Evolutionary conservation across 2,888 invertebrate species (phyloP).

Genomic region (Tanytarsus gracilentus): DNA sequence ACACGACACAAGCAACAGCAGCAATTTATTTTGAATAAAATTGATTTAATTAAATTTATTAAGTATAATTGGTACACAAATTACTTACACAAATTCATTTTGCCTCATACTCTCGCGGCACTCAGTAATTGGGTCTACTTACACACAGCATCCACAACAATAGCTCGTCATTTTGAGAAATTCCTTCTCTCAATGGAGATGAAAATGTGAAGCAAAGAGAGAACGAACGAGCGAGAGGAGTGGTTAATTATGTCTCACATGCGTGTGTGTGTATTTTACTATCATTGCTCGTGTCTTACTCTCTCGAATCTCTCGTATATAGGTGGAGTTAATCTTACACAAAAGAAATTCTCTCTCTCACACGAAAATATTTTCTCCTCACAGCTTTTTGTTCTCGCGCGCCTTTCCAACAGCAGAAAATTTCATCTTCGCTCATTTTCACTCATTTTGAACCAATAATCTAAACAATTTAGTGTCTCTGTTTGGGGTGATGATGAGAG

Average conservation of each 20-base stretch:
- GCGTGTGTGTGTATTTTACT: background rate
- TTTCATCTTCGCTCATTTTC: background rate
- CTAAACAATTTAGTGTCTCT: constrained; percentile 5
- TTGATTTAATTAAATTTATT: constrained; percentile 28
- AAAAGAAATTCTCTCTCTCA: background rate
- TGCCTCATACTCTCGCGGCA: no score
- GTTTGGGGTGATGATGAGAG: no score
- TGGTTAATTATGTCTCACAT: constrained; percentile 23
- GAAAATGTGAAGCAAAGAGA: background rate
- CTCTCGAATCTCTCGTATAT: no score
- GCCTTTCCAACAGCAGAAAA: background rate
- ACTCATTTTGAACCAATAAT: constrained; percentile 9
- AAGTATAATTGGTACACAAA: constrained; percentile 28
- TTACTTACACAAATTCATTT: constrained; percentile 28
- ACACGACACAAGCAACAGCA: background rate
- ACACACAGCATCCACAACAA: background rate
- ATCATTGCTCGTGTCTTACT: constrained; percentile 4
- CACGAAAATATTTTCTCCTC: background rate
- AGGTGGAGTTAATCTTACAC: constrained; percentile 25
- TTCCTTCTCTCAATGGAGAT: background rate
- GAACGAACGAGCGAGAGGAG: constrained; percentile 5
- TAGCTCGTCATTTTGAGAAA: constrained; percentile 9
- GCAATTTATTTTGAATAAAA: constrained; percentile 13
- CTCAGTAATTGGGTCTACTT: constrained; percentile 1
- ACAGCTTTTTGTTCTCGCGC: background rate